Evolutionary conservation across 2,797 vertebrate species (phyloP), one percentile per base, ranked within the genome.

Genomic region (Poecilia wingei): DNA sequence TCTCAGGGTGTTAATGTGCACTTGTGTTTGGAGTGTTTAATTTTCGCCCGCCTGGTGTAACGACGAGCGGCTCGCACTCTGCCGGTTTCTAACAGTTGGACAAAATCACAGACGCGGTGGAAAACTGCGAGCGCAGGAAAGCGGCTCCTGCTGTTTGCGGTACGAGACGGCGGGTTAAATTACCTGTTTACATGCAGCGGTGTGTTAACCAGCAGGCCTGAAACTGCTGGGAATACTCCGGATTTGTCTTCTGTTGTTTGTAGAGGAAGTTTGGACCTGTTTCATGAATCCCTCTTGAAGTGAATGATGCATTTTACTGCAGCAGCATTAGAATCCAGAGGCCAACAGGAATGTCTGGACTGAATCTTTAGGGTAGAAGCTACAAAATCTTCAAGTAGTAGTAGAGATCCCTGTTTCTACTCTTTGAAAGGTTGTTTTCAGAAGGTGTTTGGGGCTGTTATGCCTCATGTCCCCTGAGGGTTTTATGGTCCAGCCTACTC

Each of bases 1-100:
- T 93, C 91, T 90, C 89, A 31, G 80, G 91, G 90, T 79, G 89
- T 88, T 92, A 88, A 93, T 89, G 84, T 82, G 87, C 90, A 70
- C 89, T 91, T 41, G 86, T 90, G 91, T 92, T 91, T 79, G 79
- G 86, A 91, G 91, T 84, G 92, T 89, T 93, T 92, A 88, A 90
- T 93, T 94, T 90, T 90, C 86, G 82, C 82, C 91, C 81, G 87
- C 90, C 88, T 91, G 90, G 84, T 78, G 86, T 84, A 93, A 90
- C 76, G 88, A 88, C 72, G 76, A 90, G 90, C 89, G 82, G 77
- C 83, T 86, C 77, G 77, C 69, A 3, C 78, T 73, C 36, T 89
- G n/a, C 82, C 89, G 84, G 82, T 72, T 83, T 79, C 79, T 36
- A 93, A 84, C 91, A 91, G 89, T 93, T 79, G 87, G 89, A 85